phyloP scores from a whole-genome alignment of 2,113 vertebrate genomes.

The Penelope pileata region DNA sequence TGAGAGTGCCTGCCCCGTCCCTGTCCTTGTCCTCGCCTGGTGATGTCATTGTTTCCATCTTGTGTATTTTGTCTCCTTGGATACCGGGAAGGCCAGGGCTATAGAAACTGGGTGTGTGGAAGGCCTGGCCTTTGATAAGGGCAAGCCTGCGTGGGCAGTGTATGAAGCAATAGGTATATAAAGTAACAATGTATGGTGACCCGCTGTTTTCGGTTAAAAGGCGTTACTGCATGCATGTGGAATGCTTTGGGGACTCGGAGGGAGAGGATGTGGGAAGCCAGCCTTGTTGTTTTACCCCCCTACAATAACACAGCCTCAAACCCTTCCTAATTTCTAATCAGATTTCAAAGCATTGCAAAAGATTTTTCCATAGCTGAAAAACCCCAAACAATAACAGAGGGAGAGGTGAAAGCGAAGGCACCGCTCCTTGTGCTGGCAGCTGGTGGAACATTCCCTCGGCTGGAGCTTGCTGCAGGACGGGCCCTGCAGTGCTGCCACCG shows the following conservation, averaged over 20 bases:
- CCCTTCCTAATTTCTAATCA: slow-evolving; percentile 16
- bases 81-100: neutral
- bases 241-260: neutral
- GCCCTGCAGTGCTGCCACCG: neutral
- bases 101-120: slow-evolving; percentile 61
- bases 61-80: slow-evolving; percentile 70
- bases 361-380: slow-evolving; percentile 57
- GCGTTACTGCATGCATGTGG: slow-evolving; percentile 32
- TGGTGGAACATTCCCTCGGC: neutral
- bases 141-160: slow-evolving; percentile 6
- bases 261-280: slow-evolving; percentile 39
- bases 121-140: slow-evolving; percentile 52
- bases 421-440: neutral
- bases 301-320: slow-evolving; percentile 23
- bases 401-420: slow-evolving; percentile 41
- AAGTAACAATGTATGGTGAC: neutral
- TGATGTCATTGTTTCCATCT: slow-evolving; percentile 63
- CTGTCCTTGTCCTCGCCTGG: neutral
- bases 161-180: slow-evolving; percentile 15
- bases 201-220: slow-evolving; percentile 47
- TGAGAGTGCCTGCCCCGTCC: neutral
- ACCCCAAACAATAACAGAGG: slow-evolving; percentile 22
- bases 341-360: slow-evolving; percentile 59
- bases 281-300: slow-evolving; percentile 7
- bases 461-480: neutral